Percentiles rank a stretch among this genome's conserved stretches.
Conservation (phyloP, 2,113 vertebrate genomes). For the Dipodomys merriami region DNA sequence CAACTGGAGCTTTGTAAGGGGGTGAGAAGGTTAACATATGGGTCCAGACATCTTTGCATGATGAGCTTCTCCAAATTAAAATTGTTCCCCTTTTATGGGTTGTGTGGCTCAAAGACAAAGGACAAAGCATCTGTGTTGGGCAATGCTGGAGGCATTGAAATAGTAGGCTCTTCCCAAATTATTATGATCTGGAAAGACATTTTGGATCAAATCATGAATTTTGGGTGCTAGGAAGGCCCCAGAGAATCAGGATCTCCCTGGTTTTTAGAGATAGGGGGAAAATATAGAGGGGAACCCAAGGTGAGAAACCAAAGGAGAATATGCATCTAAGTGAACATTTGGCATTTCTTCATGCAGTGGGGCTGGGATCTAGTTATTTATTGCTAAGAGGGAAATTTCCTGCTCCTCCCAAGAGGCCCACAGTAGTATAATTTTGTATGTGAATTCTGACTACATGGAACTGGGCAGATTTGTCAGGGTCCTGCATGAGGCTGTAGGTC, state of each 20-base stretch:
- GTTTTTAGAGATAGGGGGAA: background rate
- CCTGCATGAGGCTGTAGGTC: background rate
- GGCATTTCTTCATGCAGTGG: background rate
- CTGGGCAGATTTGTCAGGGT: accelerated
- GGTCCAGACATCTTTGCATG: background rate
- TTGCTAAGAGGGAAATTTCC: background rate
- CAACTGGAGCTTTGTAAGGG: background rate
- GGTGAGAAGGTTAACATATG: background rate
- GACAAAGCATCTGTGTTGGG: background rate
- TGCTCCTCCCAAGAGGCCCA: background rate
- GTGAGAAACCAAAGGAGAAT: background rate
- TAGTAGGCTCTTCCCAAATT: background rate
- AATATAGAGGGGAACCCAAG: background rate
- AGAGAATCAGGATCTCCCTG: background rate
- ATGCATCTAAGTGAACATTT: background rate
- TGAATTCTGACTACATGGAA: background rate
- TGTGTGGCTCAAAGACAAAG: background rate
- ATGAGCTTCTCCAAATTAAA: background rate
- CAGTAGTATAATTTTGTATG: background rate
- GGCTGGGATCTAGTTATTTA: background rate
- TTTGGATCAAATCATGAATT: background rate
- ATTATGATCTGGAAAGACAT: background rate
- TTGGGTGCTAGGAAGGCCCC: background rate
- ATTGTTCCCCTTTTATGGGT: background rate
- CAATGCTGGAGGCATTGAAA: background rate